Evolutionary conservation across 2,113 vertebrate genomes (phyloP).

Genomic region (Jacana jacana): DNA sequence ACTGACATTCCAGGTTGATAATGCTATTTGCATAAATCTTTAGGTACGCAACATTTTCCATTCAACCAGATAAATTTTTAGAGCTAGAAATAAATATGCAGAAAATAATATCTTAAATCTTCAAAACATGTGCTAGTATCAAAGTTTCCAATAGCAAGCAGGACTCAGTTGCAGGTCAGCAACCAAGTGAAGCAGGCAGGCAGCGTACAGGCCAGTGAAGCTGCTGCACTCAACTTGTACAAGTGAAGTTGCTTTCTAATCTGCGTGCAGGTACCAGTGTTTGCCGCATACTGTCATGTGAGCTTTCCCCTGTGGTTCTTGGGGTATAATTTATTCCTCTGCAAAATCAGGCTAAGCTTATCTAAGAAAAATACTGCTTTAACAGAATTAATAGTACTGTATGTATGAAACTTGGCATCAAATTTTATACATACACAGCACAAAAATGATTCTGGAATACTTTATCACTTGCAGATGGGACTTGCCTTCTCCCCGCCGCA

Average conservation of each 20-base stretch:
- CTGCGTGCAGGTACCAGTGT: neutral
- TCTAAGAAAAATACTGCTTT: neutral
- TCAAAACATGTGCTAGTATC: neutral
- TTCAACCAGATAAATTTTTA: neutral
- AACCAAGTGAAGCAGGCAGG: neutral
- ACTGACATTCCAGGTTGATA: neutral
- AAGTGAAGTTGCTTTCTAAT: neutral
- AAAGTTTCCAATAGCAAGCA: neutral
- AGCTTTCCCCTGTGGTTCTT: neutral
- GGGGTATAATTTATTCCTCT: neutral
- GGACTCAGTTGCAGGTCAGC: neutral
- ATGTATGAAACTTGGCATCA: neutral
- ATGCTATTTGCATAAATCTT: neutral
- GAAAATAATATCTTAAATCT: neutral
- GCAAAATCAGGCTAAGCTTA: neutral
- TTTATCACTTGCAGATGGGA: neutral
- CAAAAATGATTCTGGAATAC: neutral
- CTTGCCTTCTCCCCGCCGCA: no score
- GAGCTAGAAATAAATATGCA: neutral
- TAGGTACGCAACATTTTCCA: neutral
- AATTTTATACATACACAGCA: neutral
- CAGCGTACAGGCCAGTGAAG: neutral
- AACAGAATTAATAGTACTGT: neutral
- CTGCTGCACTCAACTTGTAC: neutral
- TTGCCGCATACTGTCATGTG: neutral